phyloP scores from a whole-genome alignment of 2,888 invertebrate genomes.

The Platyscelio sp. region DNA sequence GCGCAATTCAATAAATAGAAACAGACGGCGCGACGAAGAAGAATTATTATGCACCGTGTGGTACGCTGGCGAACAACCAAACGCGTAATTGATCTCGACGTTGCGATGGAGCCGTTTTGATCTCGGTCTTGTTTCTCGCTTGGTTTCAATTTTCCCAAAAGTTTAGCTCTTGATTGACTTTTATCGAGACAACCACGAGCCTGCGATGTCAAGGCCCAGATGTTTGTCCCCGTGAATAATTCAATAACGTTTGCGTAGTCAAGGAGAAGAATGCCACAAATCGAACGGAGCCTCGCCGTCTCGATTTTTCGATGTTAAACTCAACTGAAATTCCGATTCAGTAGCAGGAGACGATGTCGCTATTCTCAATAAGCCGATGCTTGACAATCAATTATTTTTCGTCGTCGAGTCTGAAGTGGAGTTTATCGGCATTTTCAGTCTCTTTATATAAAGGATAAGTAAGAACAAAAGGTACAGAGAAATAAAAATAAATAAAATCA shows the following conservation, averaged over 20 bases:
- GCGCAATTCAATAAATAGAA: constrained; percentile 62
- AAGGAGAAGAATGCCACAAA: constrained; percentile 57
- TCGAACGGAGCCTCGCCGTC: constrained; percentile 33
- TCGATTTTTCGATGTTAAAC: constrained; percentile 14
- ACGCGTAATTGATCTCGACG: constrained; percentile 9
- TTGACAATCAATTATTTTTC: too few relatives aligned
- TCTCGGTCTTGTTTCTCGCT: constrained; percentile 10
- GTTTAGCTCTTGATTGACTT: neutral
- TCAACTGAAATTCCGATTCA: constrained; percentile 20
- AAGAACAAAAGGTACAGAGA: too few relatives aligned
- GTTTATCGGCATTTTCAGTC: too few relatives aligned
- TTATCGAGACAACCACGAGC: constrained; percentile 22
- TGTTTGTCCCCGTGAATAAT: constrained; percentile 20
- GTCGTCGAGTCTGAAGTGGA: too few relatives aligned
- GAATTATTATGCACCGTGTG: neutral
- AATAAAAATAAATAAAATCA: too few relatives aligned
- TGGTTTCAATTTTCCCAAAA: neutral
- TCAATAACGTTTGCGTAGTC: neutral
- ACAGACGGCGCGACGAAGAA: constrained; percentile 43
- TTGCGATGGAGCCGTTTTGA: constrained; percentile 26
- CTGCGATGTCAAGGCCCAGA: constrained; percentile 3
- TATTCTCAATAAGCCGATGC: too few relatives aligned
- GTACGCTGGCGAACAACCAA: constrained; percentile 39
- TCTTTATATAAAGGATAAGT: too few relatives aligned
- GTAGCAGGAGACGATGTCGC: constrained; percentile 20